Evolutionary conservation across 2,888 invertebrate genomes (phyloP).

Genomic region (Lycocerus yunnanus): DNA sequence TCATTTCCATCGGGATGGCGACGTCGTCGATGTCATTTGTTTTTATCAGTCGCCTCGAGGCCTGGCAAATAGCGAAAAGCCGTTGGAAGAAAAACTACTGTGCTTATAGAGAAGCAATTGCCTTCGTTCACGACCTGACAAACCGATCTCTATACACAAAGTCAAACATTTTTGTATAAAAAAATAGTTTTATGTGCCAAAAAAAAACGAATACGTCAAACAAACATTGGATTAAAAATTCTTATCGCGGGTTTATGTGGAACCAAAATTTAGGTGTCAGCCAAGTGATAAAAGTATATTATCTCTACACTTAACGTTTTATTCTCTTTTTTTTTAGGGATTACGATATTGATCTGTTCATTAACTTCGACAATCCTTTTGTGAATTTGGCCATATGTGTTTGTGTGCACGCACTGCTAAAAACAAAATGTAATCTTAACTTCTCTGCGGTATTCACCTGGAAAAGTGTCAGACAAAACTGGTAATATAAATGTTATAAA

Average conservation of each 20-base stretch:
- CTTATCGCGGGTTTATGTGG: background rate
- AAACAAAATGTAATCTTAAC: background rate
- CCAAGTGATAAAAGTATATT: background rate
- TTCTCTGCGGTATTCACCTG: background rate
- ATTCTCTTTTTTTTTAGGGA: background rate
- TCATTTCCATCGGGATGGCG: slow-evolving; percentile 53
- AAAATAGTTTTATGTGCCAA: background rate
- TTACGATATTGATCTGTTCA: background rate
- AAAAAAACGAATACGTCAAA: background rate
- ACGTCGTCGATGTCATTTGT: slow-evolving; percentile 55
- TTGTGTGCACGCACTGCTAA: background rate
- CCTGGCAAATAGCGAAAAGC: slow-evolving; percentile 30
- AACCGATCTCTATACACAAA: slow-evolving; percentile 6
- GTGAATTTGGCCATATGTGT: background rate
- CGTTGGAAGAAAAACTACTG: slow-evolving; percentile 26
- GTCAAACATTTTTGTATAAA: background rate
- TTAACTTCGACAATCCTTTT: background rate
- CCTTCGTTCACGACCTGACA: slow-evolving; percentile 14
- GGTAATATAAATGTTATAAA: slow-evolving; percentile 25
- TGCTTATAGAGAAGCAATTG: slow-evolving; percentile 20
- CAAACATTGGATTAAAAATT: background rate
- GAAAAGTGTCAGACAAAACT: slow-evolving; percentile 6
- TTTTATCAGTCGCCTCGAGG: slow-evolving; percentile 52
- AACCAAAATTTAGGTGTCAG: background rate
- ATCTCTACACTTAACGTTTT: background rate